Evolutionary conservation across 1,140 invertebrate genomes (phyloP), one percentile per base, ranked within the genome.

Genomic region (Drosophila serrata): DNA sequence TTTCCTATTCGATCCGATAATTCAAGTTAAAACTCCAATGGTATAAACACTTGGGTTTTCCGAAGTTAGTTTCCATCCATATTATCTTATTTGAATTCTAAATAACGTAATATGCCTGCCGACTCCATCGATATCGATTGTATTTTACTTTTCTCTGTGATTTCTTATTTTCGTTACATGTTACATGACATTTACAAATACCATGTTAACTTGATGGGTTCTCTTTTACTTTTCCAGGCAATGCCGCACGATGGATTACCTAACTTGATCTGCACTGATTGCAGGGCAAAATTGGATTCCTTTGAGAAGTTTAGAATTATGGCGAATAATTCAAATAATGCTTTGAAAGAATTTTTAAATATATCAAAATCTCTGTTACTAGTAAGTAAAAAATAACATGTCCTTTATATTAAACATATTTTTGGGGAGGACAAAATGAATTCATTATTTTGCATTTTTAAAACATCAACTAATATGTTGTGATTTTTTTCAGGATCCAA

Each of bases 291-390:
- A 62, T 79, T 92, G 31, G 75, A 88, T 53, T 79, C 80, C 7
- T 92, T 84, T 76, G 87, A 87, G 73, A 91, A 90, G 39, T 92
- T 92, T 78, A 88, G 91, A 17, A 74, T 65, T 15, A 90, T 91
- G 81, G 91, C 92, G 43, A 80, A 81, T 55, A 82, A 87, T 35
- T 81, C 92, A 33, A 79, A 92, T 55, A 57, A 58, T 22, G 79
- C 80, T 22, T 74, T 92, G 35, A 79, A 76, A 48, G 79, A 91
- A 55, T 90, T 90, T 76, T 60, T 90, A 55, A 46, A 64, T 57
- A 62, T 79, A 68, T 61, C 75, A 15, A 58, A 75, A 58, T 53
- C 58, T n/a, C 63, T 51, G 1, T 68, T 82, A 39, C 53, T 78
- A 22, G 90, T 91, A 62, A 81, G 85, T 80, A n/a, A n/a, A n/a